Evolutionary conservation across 2,888 invertebrate genomes (phyloP).

Genomic region (Hyppa rectilinea): DNA sequence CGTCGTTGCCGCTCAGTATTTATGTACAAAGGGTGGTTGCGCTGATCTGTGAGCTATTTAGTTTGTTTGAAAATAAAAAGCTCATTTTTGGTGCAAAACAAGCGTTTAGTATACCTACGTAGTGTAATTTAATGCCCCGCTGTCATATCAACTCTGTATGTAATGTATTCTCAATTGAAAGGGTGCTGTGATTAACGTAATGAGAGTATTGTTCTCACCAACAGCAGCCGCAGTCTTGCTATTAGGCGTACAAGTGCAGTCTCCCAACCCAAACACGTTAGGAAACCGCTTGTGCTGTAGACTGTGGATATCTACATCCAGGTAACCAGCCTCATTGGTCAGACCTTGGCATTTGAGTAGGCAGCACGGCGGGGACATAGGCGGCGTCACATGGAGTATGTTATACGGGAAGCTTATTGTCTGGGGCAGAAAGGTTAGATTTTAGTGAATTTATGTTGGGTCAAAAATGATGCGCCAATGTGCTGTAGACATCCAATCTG

Average conservation of each 20-base stretch:
- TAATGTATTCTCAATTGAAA: too few relatives aligned
- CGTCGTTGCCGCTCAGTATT: too few relatives aligned
- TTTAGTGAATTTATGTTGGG: not conserved
- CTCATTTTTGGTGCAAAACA: too few relatives aligned
- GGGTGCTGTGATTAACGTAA: too few relatives aligned
- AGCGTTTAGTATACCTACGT: too few relatives aligned
- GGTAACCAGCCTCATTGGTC: conserved; percentile 93
- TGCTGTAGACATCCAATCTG: too few relatives aligned
- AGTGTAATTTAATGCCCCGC: too few relatives aligned
- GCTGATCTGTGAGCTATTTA: too few relatives aligned
- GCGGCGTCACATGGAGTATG: conserved; percentile 96
- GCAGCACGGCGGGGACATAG: conserved; percentile 93
- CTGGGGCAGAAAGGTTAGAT: conserved; percentile 69
- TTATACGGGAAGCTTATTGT: conserved; percentile 91
- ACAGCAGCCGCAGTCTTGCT: conserved; percentile 99
- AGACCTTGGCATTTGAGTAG: conserved; percentile 86
- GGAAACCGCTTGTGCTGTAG: conserved; percentile 94
- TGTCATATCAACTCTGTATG: too few relatives aligned
- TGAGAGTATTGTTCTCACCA: conserved; percentile 92
- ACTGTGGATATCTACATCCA: conserved; percentile 94
- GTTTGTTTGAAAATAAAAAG: too few relatives aligned
- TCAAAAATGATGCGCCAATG: not conserved
- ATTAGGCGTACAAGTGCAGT: conserved; percentile 97
- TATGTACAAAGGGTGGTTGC: too few relatives aligned
- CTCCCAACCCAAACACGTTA: conserved; percentile 98